phyloP scores from a whole-genome alignment of 2,797 vertebrate genomes.

The Scolopax bukidnonensis region DNA sequence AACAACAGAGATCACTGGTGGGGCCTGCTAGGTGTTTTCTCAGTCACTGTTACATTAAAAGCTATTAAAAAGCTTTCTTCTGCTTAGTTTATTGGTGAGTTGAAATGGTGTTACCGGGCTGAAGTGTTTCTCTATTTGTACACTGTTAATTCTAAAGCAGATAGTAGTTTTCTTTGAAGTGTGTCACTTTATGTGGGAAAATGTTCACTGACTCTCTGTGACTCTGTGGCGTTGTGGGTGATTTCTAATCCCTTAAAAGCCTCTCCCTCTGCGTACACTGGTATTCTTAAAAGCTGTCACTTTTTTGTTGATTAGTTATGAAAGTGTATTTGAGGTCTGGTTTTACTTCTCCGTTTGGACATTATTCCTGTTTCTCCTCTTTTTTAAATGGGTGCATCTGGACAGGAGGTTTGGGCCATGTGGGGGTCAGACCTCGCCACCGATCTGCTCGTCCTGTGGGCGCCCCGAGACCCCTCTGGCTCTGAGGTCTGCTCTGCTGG shows the following conservation, averaged over 20 bases:
- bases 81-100: not conserved
- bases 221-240: not conserved
- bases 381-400: not conserved
- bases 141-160: not conserved
- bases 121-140: not conserved
- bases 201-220: not conserved
- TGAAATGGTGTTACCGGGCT: not conserved
- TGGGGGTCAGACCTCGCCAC: too few relatives aligned
- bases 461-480: too few relatives aligned
- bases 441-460: too few relatives aligned
- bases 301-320: not conserved
- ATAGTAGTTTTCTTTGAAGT: not conserved
- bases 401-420: not conserved
- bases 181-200: not conserved
- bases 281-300: not conserved
- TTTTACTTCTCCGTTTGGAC: not conserved
- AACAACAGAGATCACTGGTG: not conserved
- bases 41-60: not conserved
- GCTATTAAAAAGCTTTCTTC: not conserved
- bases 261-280: not conserved
- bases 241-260: not conserved
- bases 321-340: not conserved
- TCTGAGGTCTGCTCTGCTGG: not conserved
- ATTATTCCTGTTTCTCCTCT: not conserved
- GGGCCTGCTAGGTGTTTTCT: not conserved